Conservation (phyloP, 2,888 invertebrate species). For the Conchocele bisecta region DNA sequence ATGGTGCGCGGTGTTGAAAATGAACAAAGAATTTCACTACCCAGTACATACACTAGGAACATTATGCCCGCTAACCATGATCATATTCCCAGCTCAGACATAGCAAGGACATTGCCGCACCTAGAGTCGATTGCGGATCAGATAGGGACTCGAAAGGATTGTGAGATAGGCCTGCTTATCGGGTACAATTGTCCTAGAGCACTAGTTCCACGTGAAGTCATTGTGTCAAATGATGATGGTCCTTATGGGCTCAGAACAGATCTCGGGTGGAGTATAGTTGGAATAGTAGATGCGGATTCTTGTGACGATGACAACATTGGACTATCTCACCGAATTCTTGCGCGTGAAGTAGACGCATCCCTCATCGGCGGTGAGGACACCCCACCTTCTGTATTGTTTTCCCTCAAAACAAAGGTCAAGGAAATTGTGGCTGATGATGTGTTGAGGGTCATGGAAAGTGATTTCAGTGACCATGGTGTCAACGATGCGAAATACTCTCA, state of each 20-base stretch:
- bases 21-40: constrained; percentile 29
- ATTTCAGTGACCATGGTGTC: constrained; percentile 1
- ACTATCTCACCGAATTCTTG: too few relatives aligned
- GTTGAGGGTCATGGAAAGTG: neutral
- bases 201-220: constrained; percentile 47
- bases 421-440: constrained; percentile 1
- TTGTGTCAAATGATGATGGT: constrained; percentile 28
- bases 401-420: too few relatives aligned
- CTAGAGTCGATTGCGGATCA: constrained; percentile 19
- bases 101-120: constrained; percentile 32
- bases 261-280: constrained; percentile 54
- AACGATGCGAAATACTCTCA: neutral
- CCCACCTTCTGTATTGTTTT: too few relatives aligned
- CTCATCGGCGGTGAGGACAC: too few relatives aligned
- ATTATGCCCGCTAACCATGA: constrained; percentile 48
- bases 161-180: constrained; percentile 45
- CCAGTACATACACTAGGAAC: constrained; percentile 40
- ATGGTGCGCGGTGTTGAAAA: constrained; percentile 37
- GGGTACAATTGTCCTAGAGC: constrained; percentile 60
- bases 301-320: too few relatives aligned
- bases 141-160: constrained; percentile 19
- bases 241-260: constrained; percentile 53
- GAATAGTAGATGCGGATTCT: constrained; percentile 1
- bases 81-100: constrained; percentile 44
- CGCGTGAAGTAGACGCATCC: too few relatives aligned